Evolutionary conservation across 2,888 invertebrate species (phyloP).

Genomic region (Baccha elongata): DNA sequence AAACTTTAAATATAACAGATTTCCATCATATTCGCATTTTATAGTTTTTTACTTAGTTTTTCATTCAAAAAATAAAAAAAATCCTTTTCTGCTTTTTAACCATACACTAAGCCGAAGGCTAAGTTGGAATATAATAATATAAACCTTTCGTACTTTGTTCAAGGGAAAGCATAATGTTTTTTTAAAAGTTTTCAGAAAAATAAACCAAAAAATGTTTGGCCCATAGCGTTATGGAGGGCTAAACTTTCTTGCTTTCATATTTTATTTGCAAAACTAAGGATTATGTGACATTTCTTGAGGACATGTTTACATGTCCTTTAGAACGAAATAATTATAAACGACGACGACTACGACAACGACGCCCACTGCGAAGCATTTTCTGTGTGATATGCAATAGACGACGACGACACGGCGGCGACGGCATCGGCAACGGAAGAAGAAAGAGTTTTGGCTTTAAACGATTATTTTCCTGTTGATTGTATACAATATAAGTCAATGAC

Average conservation of each 20-base stretch:
- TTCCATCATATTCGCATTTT: conserved; percentile 59
- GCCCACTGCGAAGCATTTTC: conserved; percentile 15
- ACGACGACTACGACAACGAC: not conserved
- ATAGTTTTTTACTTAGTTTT: conserved; percentile 31
- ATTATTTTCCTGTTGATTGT: conserved; percentile 61
- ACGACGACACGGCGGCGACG: conserved; percentile 26
- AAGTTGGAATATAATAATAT: conserved; percentile 1
- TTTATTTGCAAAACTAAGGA: conserved; percentile 30
- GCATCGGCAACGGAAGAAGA: too few species aligned
- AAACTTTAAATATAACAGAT: conserved; percentile 60
- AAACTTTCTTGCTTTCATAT: conserved; percentile 55
- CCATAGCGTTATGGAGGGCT: conserved; percentile 16
- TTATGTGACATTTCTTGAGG: conserved; percentile 56
- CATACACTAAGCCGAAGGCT: conserved; percentile 34
- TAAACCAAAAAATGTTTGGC: conserved; percentile 25
- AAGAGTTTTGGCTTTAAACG: conserved; percentile 32
- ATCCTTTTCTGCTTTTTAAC: conserved; percentile 4
- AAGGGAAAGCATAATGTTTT: conserved; percentile 7
- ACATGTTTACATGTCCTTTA: conserved; percentile 53
- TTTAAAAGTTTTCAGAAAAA: conserved; percentile 21
- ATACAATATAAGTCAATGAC: conserved; percentile 36
- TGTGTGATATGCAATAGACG: not conserved
- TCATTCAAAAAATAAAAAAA: not conserved
- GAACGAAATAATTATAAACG: conserved; percentile 11
- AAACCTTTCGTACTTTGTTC: conserved; percentile 19